A percentile compares a stretch with the other conserved stretches of the same genome.
Evolutionary conservation across 2,888 invertebrate genomes (phyloP).

Genomic region (Pachliopta kotzebuea): DNA sequence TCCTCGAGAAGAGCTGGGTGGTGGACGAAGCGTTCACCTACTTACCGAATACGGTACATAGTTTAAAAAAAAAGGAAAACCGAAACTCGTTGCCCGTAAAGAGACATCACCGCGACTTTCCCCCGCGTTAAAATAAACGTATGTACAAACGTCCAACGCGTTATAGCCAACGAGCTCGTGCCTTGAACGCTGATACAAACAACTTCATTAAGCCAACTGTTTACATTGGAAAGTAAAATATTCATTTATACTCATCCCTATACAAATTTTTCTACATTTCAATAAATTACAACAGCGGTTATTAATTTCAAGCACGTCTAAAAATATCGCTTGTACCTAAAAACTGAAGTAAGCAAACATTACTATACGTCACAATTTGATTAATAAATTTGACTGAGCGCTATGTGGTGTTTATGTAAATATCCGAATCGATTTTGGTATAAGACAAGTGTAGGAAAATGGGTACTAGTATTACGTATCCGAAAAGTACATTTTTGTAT

Average conservation of each 20-base stretch:
- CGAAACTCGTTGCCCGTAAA: slow-evolving; percentile 25
- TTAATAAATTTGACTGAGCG: too few relatives aligned
- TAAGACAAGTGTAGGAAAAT: too few relatives aligned
- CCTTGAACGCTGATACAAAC: slow-evolving; percentile 16
- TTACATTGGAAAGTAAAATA: slow-evolving; percentile 23
- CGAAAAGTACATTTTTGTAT: too few relatives aligned
- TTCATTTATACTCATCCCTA: neutral
- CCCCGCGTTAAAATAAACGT: slow-evolving; percentile 41
- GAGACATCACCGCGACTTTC: slow-evolving; percentile 48
- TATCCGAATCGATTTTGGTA: too few relatives aligned
- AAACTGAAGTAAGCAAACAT: too few relatives aligned
- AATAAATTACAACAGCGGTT: too few relatives aligned
- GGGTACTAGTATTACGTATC: too few relatives aligned
- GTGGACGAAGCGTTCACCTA: slow-evolving; percentile 20
- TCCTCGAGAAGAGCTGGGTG: slow-evolving; percentile 11
- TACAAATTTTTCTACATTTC: neutral
- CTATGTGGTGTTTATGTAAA: too few relatives aligned
- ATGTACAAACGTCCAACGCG: slow-evolving; percentile 6
- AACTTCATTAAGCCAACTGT: slow-evolving; percentile 18
- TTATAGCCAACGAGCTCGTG: slow-evolving; percentile 13
- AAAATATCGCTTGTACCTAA: too few relatives aligned
- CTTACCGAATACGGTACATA: slow-evolving; percentile 26
- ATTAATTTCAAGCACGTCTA: too few relatives aligned
- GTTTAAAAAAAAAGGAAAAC: slow-evolving; percentile 28
- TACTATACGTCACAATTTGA: too few relatives aligned